These are phyloP conservation scores for Ibycter americanus DNA, from an alignment of 2,797 vertebrate species.

Conservation along the genomic window DNA sequence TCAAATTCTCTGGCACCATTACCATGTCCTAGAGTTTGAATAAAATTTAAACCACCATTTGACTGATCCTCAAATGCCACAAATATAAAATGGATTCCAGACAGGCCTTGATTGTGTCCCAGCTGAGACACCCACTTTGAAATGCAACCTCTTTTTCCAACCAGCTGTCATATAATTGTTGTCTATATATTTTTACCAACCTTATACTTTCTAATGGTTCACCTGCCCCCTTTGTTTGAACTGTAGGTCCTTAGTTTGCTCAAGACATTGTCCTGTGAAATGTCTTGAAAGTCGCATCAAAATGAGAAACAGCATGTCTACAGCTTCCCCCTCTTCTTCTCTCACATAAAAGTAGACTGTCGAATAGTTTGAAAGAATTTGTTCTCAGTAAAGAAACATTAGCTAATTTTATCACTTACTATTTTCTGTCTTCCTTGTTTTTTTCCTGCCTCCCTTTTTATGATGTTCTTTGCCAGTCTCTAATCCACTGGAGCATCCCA, in stretches of 20 bases:
- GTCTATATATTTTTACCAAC: background rate
- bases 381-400: background rate
- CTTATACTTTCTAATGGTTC: background rate
- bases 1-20: background rate
- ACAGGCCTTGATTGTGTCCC: background rate
- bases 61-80: background rate
- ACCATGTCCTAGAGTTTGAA: background rate
- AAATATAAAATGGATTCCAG: background rate
- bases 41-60: background rate
- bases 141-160: background rate
- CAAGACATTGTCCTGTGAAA: background rate
- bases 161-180: background rate
- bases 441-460: background rate
- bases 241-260: background rate
- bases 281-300: background rate
- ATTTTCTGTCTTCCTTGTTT: background rate
- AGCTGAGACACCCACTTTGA: background rate
- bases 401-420: background rate
- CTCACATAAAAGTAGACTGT: background rate
- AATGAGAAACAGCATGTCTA: background rate
- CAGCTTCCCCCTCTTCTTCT: background rate
- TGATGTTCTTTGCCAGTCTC: background rate
- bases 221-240: background rate
- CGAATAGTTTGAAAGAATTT: background rate
- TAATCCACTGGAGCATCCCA: background rate